phyloP scores from a whole-genome alignment of 2,888 invertebrate species.

The Lutraria lutraria region DNA sequence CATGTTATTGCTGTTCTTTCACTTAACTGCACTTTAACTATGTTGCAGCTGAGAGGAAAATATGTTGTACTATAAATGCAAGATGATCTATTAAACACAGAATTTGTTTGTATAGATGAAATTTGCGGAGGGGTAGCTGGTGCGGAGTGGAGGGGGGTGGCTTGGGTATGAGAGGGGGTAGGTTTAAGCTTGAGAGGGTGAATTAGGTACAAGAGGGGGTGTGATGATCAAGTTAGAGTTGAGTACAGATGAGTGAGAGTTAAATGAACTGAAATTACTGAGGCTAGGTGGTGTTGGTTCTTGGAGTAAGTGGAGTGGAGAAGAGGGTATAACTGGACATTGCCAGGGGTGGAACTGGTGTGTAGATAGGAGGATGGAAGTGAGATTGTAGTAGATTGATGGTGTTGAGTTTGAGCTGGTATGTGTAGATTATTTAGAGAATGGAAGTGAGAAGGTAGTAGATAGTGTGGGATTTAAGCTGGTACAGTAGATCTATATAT shows the following conservation, averaged over 20 bases:
- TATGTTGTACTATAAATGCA: conserved; percentile 22
- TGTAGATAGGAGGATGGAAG: not conserved
- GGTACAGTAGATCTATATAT: too few relatives aligned
- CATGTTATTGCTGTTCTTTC: conserved; percentile 24
- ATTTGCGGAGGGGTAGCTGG: not conserved
- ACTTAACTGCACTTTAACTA: conserved; percentile 30
- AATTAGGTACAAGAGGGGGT: not conserved
- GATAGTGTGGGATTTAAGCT: too few relatives aligned
- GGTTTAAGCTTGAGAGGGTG: not conserved
- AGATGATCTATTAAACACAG: conserved; percentile 26
- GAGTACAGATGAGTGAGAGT: too few relatives aligned
- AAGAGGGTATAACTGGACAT: not conserved
- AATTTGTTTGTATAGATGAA: conserved; percentile 1
- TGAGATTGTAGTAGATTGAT: not conserved
- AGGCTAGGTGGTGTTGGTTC: not conserved
- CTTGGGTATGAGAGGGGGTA: not conserved
- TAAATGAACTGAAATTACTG: not conserved
- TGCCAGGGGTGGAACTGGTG: not conserved
- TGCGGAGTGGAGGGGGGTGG: not conserved
- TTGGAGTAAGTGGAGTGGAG: not conserved
- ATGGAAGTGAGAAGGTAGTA: too few relatives aligned
- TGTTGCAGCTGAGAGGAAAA: conserved; percentile 28
- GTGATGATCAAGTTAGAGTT: too few relatives aligned
- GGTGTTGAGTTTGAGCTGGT: too few relatives aligned
- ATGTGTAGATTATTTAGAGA: too few relatives aligned